These are phyloP conservation scores for Coranthus polyacanthus DNA, from an alignment of 2,797 vertebrate genomes.

Conservation along the genomic window DNA sequence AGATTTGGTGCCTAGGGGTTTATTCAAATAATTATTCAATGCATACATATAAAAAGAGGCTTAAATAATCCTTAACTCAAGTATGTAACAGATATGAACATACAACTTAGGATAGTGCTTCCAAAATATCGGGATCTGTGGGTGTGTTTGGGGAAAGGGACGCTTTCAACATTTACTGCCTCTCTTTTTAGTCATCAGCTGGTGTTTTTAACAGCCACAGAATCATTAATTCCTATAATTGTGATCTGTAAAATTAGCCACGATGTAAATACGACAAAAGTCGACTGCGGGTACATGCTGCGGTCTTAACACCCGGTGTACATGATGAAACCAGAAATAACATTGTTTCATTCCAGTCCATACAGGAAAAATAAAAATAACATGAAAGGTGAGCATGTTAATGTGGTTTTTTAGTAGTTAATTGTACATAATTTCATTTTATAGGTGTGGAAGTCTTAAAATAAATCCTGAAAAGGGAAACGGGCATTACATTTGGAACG, in stretches of 20 bases:
- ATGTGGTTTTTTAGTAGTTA: conserved; percentile 15
- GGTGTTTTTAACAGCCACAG: conserved; percentile 7
- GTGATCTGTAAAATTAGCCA: conserved; percentile 30
- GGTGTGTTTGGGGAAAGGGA: conserved; percentile 12
- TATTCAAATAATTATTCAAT: too few relatives aligned
- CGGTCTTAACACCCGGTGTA: conserved; percentile 40
- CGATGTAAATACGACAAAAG: conserved; percentile 7
- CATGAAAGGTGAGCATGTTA: conserved; percentile 24
- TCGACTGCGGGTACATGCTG: conserved; percentile 8
- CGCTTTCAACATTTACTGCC: conserved; percentile 9
- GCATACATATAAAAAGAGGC: too few relatives aligned
- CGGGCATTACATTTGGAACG: conserved; percentile 43
- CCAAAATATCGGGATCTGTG: conserved; percentile 1
- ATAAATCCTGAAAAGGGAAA: conserved; percentile 36
- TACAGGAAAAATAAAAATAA: conserved; percentile 34
- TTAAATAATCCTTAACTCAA: too few relatives aligned
- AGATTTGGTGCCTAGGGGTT: too few relatives aligned
- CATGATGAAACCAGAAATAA: conserved; percentile 30
- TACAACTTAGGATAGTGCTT: not conserved
- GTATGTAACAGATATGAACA: not conserved
- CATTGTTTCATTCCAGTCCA: conserved; percentile 13
- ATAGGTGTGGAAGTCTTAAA: conserved; percentile 28
- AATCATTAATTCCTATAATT: conserved; percentile 41
- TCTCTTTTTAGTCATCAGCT: conserved; percentile 36
- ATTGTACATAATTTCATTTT: conserved; percentile 47